Evolutionary conservation across 2,113 vertebrate genomes (phyloP), one percentile per base, ranked within the genome.

Genomic region (Dolichallabes microphthalmus): DNA sequence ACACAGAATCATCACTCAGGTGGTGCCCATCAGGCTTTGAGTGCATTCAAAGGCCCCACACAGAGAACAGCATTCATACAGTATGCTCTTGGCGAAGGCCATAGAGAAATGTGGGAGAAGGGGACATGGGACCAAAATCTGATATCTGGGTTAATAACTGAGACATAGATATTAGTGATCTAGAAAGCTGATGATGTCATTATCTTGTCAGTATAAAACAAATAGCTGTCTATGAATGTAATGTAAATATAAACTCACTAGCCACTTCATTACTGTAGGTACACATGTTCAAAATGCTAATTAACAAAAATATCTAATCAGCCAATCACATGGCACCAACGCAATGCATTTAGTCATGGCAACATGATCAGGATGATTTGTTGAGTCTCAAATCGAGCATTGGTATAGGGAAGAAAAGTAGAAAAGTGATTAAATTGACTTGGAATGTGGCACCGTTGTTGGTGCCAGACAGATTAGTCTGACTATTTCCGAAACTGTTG

Each of bases 1-100:
- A 93, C 97, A 98, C 95, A 96, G 96, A 95, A 97, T 96, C 93
- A 97, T 98, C 94, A 97, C 97, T 95, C 97, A 98, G 95, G 96
- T 98, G 93, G 96, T 96, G 93, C 95, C 96, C 93, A 95, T 95
- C 92, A 95, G 96, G 93, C 94, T 97, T 86, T 83, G 95, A 96
- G 93, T 96, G 95, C 95, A 98, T 95, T 95, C 96, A 96, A 93
- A 96, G 96, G 92, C 96, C 96, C 64, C 97, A 97, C 94, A 98
- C 97, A 96, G 96, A 97, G 94, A 96, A 96, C 88, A 94, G 96
- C 1, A 97, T 98, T 95, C 97, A 98, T 93, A n/a, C n/a, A n/a
- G n/a, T n/a, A 96, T 97, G 87, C 96, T 96, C 93, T 93, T 95
- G 94, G 94, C 95, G 80, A 84, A 45, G 30, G 64, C 39, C 45